Evolutionary conservation across 2,888 invertebrate species (phyloP), one percentile per base, ranked within the genome.

Genomic region (Acleris laterana): DNA sequence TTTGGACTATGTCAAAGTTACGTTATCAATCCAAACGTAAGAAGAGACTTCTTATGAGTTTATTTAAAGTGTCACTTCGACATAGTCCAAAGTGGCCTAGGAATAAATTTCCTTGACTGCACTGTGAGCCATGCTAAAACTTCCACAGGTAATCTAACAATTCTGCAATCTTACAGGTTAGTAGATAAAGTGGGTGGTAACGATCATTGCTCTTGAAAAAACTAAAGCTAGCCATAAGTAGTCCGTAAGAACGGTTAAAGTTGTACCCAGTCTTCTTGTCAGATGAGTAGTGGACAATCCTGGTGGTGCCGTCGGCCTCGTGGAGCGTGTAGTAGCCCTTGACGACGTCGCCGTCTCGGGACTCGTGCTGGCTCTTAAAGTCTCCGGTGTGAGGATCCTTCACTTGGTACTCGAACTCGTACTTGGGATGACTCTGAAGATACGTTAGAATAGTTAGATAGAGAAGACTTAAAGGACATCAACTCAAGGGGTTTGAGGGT

Each of bases 311-410:
- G 28, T 58, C 91, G 50, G 91, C 87, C 74, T 93, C 91, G 71
- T 90, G 87, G 62, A 93, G 79, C 61, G 87, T 88, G 80, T 94
- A 94, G 73, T 93, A 90, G 46, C 94, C 94, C 77, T 93, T 89
- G 65, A 94, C 94, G 49, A 87, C 87, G 74, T 94, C 90, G 1
- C 94, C 94, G 81, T 93, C 90, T 52, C 89, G 85, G 64, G 84
- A 77, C 79, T 93, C 93, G 62, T 87, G 81, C 77, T 93, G 93
- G 71, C 83, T 86, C 78, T 93, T 93, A 73, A 88, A 83, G 82
- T 93, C 93, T 5, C 90, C 93, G 44, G 93, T 93, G 71, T 93
- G 93, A 1, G 84, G 87, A 70, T 93, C 94, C 69, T 85, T 83
- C 5, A 90, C 90, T 32, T 90, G 84, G 76, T 93, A 92, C 70